These are phyloP conservation scores for Notocelia uddmanniana DNA, from an alignment of 2,888 invertebrate species.

Conservation along the genomic window DNA sequence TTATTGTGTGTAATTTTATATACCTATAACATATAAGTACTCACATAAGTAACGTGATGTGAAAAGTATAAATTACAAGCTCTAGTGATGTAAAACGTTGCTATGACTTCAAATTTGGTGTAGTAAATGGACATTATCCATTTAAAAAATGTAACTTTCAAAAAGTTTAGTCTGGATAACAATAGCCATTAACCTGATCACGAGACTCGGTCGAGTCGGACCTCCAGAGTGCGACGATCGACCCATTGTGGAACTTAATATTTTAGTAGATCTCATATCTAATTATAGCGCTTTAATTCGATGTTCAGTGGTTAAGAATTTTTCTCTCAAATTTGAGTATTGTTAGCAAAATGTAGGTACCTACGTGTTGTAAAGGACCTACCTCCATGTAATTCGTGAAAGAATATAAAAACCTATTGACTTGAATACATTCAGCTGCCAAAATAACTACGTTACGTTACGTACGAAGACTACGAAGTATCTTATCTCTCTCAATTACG, in stretches of 20 bases:
- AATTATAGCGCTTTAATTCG: conserved; percentile 40
- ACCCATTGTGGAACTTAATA: conserved; percentile 33
- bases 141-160: conserved; percentile 71
- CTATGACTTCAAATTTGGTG: conserved; percentile 51
- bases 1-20: conserved; percentile 24
- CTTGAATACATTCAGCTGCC: not conserved
- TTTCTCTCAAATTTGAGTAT: conserved; percentile 39
- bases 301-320: conserved; percentile 43
- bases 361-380: conserved; percentile 35
- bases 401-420: conserved; percentile 13
- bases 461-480: no score
- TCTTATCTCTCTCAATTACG: not conserved
- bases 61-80: conserved; percentile 24
- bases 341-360: conserved; percentile 39
- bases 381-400: conserved; percentile 23
- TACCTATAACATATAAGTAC: conserved; percentile 30
- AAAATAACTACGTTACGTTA: not conserved
- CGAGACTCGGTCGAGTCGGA: not conserved
- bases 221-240: conserved; percentile 17
- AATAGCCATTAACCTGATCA: not conserved
- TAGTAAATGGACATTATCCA: conserved; percentile 66
- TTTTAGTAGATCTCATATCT: conserved; percentile 43
- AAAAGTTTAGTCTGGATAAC: conserved; percentile 64
- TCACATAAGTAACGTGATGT: conserved; percentile 26
- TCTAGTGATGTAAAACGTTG: conserved; percentile 60